Evolutionary conservation across 35 echinoderm and acorn worm genomes (phyloP).

Genomic region (Lytechinus pictus): DNA sequence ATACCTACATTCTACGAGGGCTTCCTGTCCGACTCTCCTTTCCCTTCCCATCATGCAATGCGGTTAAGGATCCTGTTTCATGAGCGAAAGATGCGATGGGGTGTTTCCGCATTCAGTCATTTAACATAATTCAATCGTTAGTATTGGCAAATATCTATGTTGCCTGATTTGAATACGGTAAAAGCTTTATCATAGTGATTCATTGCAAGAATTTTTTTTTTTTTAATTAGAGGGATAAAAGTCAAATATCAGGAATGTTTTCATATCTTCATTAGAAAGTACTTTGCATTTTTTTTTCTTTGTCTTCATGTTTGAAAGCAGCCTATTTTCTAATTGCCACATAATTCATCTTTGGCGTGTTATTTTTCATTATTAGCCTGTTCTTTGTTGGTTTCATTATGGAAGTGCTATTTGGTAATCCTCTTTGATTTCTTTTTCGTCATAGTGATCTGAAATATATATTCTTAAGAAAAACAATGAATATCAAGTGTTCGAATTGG

Average conservation of each 20-base stretch:
- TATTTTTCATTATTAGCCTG: too few relatives aligned
- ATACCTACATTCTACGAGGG: neutral
- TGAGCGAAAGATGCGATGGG: neutral
- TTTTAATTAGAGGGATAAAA: neutral
- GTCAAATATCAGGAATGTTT: neutral
- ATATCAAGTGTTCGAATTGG: too few relatives aligned
- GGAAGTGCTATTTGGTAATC: too few relatives aligned
- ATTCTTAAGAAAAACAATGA: too few relatives aligned
- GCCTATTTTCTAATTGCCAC: neutral
- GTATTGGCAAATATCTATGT: neutral
- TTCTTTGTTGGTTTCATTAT: too few relatives aligned
- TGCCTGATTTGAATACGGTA: neutral
- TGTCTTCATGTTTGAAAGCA: neutral
- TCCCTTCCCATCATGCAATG: neutral
- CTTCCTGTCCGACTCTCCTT: constrained; percentile 3
- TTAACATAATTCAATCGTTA: neutral
- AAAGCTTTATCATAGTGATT: neutral
- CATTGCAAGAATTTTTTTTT: neutral
- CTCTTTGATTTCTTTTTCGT: too few relatives aligned
- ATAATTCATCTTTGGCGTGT: too few relatives aligned
- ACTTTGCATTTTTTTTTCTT: neutral
- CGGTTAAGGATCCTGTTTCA: neutral
- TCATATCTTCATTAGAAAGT: neutral
- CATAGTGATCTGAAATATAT: too few relatives aligned
- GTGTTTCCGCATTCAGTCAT: neutral